phyloP scores from a whole-genome alignment of 2,888 invertebrate genomes.

The Cheilosia soror region DNA sequence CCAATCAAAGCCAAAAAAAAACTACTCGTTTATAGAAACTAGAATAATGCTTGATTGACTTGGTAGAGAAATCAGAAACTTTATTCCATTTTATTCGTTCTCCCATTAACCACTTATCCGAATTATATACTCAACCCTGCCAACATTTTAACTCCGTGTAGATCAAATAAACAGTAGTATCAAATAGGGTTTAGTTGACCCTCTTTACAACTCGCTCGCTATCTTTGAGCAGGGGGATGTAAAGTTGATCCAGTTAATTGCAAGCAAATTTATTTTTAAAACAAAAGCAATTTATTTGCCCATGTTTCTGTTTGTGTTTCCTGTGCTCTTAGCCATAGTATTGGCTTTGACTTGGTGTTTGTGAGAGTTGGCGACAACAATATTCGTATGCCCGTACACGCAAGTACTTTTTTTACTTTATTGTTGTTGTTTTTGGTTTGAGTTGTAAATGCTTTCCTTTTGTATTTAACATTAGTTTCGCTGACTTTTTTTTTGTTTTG shows the following conservation, averaged over 20 bases:
- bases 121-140: not conserved
- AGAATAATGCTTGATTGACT: too few species aligned
- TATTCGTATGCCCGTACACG: not conserved
- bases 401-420: not conserved
- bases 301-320: constrained; percentile 43
- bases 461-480: not conserved
- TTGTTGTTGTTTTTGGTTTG: not conserved
- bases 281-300: constrained; percentile 60
- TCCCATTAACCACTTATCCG: not conserved
- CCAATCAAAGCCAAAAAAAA: too few species aligned
- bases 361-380: not conserved
- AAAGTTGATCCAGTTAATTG: constrained; percentile 62
- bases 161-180: not conserved
- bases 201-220: not conserved
- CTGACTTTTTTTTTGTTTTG: not conserved
- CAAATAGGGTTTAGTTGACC: not conserved
- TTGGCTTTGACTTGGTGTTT: not conserved
- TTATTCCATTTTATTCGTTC: too few species aligned
- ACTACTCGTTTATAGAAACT: too few species aligned
- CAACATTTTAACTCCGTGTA: not conserved
- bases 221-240: not conserved
- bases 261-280: constrained; percentile 60
- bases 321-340: not conserved
- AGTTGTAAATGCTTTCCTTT: not conserved
- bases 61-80: too few species aligned